phyloP scores from a whole-genome alignment of 2,113 vertebrate genomes.

The Actenoides lindsayi region DNA sequence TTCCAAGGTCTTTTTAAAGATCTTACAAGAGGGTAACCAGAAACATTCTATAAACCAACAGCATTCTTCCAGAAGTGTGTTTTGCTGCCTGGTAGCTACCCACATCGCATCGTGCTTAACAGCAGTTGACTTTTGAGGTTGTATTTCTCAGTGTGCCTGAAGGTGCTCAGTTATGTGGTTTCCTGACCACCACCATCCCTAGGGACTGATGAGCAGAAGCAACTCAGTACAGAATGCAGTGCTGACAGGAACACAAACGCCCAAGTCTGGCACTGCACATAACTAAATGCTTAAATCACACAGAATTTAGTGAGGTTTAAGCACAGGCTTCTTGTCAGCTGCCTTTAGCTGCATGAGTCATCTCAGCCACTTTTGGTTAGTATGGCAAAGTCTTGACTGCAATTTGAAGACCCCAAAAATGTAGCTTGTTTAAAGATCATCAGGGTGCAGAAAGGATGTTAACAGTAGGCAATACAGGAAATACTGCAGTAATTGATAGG shows the following conservation, averaged over 20 bases:
- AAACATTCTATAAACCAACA: slow-evolving; percentile 37
- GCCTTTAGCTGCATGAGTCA: neutral
- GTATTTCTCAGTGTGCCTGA: neutral
- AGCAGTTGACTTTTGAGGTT: slow-evolving; percentile 32
- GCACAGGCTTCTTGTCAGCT: neutral
- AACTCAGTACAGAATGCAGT: neutral
- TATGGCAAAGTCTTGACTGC: neutral
- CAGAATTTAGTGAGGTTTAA: neutral
- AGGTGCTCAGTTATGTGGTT: slow-evolving; percentile 20
- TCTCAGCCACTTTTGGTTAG: neutral
- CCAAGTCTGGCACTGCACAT: neutral
- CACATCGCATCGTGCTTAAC: neutral
- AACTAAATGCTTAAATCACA: neutral
- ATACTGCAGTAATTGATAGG: neutral
- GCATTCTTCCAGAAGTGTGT: slow-evolving; percentile 14
- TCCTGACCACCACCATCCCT: neutral
- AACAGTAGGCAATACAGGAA: neutral
- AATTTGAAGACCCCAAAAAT: neutral
- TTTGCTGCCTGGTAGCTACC: slow-evolving; percentile 3
- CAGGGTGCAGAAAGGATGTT: neutral
- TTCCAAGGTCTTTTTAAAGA: neutral
- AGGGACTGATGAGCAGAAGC: neutral
- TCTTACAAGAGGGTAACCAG: neutral
- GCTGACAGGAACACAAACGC: neutral
- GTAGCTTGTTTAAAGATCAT: neutral